Conservation (phyloP, 2,797 vertebrate genomes). For the Rhodeus uyekii region DNA sequence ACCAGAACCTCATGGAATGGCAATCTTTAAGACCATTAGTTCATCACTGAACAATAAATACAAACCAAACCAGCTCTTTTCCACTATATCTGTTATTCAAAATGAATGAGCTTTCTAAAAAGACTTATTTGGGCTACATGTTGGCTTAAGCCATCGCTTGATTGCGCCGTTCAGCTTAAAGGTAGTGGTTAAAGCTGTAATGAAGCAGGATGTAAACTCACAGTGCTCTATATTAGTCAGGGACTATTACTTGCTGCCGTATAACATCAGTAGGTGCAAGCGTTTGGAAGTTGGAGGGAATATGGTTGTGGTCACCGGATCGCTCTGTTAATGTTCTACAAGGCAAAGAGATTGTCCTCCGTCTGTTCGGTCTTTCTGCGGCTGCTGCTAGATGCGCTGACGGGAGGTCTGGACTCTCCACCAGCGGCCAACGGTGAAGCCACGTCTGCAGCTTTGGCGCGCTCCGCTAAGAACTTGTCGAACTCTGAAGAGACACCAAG, state of each 20-base stretch:
- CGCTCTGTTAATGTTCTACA: conserved; percentile 71
- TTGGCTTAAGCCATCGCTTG: conserved; percentile 5
- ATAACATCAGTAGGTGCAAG: conserved; percentile 67
- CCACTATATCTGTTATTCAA: not conserved
- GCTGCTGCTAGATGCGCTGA: conserved; percentile 68
- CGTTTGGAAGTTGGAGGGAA: conserved; percentile 59
- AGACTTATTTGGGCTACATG: conserved; percentile 11
- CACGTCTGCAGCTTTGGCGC: conserved; percentile 88
- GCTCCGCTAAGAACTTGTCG: conserved; percentile 95
- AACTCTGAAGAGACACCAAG: conserved; percentile 82
- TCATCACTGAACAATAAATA: conserved; percentile 23
- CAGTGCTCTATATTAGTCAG: conserved; percentile 25
- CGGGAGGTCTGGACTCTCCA: conserved; percentile 72
- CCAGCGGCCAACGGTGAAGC: conserved; percentile 79
- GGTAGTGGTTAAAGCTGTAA: not conserved
- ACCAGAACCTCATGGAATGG: conserved; percentile 6
- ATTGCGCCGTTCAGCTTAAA: not conserved
- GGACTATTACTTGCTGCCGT: conserved; percentile 53
- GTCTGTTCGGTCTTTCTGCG: conserved; percentile 90
- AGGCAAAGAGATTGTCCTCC: conserved; percentile 93
- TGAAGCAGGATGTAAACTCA: conserved; percentile 26
- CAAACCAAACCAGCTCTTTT: conserved; percentile 36
- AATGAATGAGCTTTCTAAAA: not conserved
- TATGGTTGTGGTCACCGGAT: conserved; percentile 49
- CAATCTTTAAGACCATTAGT: conserved; percentile 25